A percentile compares a stretch with the other conserved stretches of the same genome.
Evolutionary conservation across 2,797 vertebrate species (phyloP).

Genomic region (Aulostomus chinensis): DNA sequence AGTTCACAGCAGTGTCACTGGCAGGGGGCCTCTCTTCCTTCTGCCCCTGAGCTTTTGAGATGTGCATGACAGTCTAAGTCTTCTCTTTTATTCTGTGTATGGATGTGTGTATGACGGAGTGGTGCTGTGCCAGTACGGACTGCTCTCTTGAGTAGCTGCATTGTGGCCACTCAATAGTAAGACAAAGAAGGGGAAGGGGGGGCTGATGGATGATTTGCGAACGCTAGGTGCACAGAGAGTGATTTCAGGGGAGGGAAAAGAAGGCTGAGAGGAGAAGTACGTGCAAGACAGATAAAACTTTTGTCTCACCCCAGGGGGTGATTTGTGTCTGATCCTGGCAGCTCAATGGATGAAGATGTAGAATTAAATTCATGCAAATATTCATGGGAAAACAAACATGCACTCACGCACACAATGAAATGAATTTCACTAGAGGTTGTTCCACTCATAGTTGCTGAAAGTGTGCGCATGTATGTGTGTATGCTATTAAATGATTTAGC

Average conservation of each 20-base stretch:
- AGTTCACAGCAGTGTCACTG: conserved; percentile 26
- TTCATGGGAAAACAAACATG: neutral
- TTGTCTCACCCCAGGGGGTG: conserved; percentile 16
- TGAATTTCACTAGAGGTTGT: conserved; percentile 3
- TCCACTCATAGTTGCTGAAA: conserved; percentile 27
- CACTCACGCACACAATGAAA: neutral
- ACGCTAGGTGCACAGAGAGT: conserved; percentile 43
- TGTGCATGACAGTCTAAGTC: conserved; percentile 8
- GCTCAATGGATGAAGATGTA: conserved; percentile 33
- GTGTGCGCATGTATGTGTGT: conserved; percentile 36
- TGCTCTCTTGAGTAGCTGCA: conserved; percentile 51
- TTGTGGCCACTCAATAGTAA: conserved; percentile 53
- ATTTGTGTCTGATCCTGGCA: conserved; percentile 41
- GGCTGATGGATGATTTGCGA: conserved; percentile 45
- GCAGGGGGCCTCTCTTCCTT: conserved; percentile 35
- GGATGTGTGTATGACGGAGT: conserved; percentile 23
- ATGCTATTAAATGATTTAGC: conserved; percentile 57
- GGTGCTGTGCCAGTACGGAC: conserved; percentile 9
- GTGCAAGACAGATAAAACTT: conserved; percentile 35
- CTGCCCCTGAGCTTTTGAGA: conserved; percentile 34
- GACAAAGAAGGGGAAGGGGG: conserved; percentile 41
- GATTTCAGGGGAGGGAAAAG: conserved; percentile 36
- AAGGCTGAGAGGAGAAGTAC: conserved; percentile 32
- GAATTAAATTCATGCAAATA: conserved; percentile 28
- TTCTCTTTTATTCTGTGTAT: conserved; percentile 27